Evolutionary conservation across 2,797 vertebrate species (phyloP).

Genomic region (Anabas testudineus): DNA sequence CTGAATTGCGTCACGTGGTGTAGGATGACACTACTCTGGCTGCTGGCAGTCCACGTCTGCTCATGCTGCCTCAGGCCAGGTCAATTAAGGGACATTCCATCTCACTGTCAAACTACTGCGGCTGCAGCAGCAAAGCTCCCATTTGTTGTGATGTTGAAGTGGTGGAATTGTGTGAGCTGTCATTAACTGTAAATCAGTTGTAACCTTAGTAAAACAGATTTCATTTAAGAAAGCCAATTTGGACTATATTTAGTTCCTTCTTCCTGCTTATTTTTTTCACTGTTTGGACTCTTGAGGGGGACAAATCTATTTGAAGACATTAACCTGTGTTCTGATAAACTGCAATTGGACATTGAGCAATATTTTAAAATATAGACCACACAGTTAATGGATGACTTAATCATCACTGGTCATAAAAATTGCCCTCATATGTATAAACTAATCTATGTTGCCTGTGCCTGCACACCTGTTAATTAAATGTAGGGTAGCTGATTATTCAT

Average conservation of each 20-base stretch:
- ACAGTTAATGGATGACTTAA: background rate
- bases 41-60: slow-evolving; percentile 33
- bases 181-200: background rate
- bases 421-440: too few relatives aligned
- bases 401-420: background rate
- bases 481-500: background rate
- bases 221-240: background rate
- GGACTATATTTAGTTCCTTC: background rate
- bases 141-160: slow-evolving; percentile 21
- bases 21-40: slow-evolving; percentile 56
- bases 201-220: background rate
- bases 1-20: slow-evolving; percentile 49
- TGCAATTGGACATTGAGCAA: background rate
- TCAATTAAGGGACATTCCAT: slow-evolving; percentile 52
- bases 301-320: background rate
- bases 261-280: background rate
- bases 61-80: slow-evolving; percentile 48
- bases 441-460: background rate
- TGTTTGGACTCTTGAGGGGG: background rate
- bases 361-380: background rate
- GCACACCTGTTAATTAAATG: background rate
- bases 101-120: slow-evolving; percentile 35
- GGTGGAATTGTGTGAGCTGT: background rate
- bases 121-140: slow-evolving; percentile 8
- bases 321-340: background rate